Percentiles rank a stretch among this genome's conserved stretches.
Evolutionary conservation across 2,113 vertebrate genomes (phyloP).

Genomic region (Brachypteracias leptosomus): DNA sequence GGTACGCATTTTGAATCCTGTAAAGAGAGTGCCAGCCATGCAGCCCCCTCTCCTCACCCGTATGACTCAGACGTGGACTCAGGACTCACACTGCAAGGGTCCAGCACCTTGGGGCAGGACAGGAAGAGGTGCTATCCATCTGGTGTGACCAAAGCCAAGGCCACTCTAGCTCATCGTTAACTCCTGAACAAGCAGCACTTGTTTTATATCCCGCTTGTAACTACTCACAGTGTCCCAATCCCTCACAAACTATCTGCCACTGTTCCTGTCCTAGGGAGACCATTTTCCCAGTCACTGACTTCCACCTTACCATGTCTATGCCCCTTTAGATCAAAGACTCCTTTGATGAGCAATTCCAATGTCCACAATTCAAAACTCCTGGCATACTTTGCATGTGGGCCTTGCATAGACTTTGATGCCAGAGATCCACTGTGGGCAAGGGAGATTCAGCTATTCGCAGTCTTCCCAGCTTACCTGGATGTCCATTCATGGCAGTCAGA

Average conservation of each 20-base stretch:
- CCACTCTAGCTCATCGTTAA: not conserved
- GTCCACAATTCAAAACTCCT: not conserved
- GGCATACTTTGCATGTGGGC: not conserved
- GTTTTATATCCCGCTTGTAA: not conserved
- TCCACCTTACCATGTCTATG: not conserved
- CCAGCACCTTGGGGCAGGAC: not conserved
- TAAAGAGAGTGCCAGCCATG: not conserved
- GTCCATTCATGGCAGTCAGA: not conserved
- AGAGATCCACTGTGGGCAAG: not conserved
- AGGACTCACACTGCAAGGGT: not conserved
- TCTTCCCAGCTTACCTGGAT: not conserved
- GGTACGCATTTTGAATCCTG: not conserved
- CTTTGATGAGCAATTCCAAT: not conserved
- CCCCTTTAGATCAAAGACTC: not conserved
- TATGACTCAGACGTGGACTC: not conserved
- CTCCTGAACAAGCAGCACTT: not conserved
- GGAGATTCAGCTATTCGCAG: not conserved
- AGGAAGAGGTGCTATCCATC: not conserved
- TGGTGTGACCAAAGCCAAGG: not conserved
- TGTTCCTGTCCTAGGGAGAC: not conserved
- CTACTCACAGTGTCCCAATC: not conserved
- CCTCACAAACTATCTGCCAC: not conserved
- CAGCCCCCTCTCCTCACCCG: not conserved
- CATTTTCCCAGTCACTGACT: not conserved
- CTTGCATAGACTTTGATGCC: not conserved